Evolutionary conservation across 2,888 invertebrate genomes (phyloP), one percentile per base, ranked within the genome.

Genomic region (Melolontha melolontha): DNA sequence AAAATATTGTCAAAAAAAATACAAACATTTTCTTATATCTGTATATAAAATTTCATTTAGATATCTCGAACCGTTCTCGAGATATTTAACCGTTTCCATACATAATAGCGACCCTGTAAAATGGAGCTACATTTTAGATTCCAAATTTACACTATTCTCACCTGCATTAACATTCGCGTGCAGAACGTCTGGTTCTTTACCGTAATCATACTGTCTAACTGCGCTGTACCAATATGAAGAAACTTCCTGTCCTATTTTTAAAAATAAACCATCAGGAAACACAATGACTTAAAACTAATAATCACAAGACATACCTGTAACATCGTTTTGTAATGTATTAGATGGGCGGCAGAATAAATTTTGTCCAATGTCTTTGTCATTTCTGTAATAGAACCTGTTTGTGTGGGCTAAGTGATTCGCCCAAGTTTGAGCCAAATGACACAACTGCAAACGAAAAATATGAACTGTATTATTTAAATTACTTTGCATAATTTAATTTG

Each of bases 401-500:
- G 91, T 92, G 80, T 92, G 91, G 10, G 94, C 94, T 76, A 95
- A 84, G 77, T 94, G 91, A 82, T 95, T 94, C 5, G 95, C 95
- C 94, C 94, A 95, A 44, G 92, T 91, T 83, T 95, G 95, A 57
- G 93, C 93, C 79, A 91, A 88, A 79, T 91, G 89, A 79, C 93
- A 93, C 47, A 93, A 81, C 92, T 93, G 84, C 51, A 12, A 51
- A 14, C 1, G 50, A 6, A 17, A 17, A 12, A 12, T 6, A 11
- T 5, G 39, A 54, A 8, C n/a, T n/a, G n/a, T n/a, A n/a, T n/a
- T n/a, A n/a, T n/a, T n/a, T n/a, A n/a, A n/a, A n/a, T n/a, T n/a
- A n/a, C n/a, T 4, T 27, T 17, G 11, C n/a, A 17, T 8, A 22
- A n/a, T 51, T 52, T 29, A 63, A 7, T 44, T 41, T 16, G 11